Evolutionary conservation across 1,140 invertebrate species (phyloP).

Genomic region (Monomorium pharaonis): DNA sequence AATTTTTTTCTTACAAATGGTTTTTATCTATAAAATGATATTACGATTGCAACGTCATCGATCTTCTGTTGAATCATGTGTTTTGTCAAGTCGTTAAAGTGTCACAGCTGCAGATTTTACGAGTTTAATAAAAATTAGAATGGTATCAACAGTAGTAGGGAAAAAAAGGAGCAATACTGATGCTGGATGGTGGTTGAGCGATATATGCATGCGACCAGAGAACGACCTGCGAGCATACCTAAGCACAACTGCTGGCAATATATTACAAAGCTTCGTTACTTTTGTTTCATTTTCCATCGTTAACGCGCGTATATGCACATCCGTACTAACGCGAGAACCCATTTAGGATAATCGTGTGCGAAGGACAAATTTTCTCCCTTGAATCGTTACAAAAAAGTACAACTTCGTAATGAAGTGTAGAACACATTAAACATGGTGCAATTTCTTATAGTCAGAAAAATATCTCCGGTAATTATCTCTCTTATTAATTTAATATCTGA

Average conservation of each 20-base stretch:
- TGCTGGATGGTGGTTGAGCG: conserved; percentile 19
- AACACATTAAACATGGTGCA: neutral
- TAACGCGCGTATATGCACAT: conserved; percentile 60
- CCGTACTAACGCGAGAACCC: neutral
- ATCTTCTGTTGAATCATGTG: neutral
- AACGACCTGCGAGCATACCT: conserved; percentile 48
- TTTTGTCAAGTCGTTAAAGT: conserved; percentile 56
- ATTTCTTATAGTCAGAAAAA: neutral
- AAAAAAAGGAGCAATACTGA: neutral
- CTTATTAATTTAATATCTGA: neutral
- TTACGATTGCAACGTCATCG: neutral
- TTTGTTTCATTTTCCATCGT: conserved; percentile 74
- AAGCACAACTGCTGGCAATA: conserved; percentile 67
- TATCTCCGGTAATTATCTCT: neutral
- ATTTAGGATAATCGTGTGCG: conserved; percentile 41
- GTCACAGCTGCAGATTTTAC: conserved; percentile 64
- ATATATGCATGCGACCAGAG: conserved; percentile 32
- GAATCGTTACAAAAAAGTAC: conserved; percentile 31
- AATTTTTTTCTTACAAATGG: neutral
- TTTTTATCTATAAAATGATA: conserved; percentile 16
- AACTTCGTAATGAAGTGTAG: conserved; percentile 20
- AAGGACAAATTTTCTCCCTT: conserved; percentile 29
- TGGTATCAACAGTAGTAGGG: conserved; percentile 1
- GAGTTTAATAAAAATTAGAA: conserved; percentile 76
- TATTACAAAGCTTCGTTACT: conserved; percentile 72